Evolutionary conservation across 1,140 invertebrate genomes (phyloP).

Genomic region (Chrysoperla carnea): DNA sequence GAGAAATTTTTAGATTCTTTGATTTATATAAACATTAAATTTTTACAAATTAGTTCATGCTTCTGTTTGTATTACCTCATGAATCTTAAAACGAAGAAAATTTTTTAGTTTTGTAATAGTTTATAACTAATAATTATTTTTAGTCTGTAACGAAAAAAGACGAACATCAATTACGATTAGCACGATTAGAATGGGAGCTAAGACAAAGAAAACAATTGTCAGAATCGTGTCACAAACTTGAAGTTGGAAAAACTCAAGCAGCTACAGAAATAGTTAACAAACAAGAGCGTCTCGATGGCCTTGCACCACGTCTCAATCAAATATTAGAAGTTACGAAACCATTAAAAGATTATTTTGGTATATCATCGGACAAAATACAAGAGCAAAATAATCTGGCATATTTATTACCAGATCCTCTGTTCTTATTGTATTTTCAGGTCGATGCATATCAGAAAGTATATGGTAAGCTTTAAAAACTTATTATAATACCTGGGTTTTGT

Average conservation of each 20-base stretch:
- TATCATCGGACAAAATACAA: slow-evolving; percentile 59
- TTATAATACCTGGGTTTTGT: too few species aligned
- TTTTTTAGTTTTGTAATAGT: too few species aligned
- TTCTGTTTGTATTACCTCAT: slow-evolving; percentile 1
- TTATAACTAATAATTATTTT: slow-evolving; percentile 10
- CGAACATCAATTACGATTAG: slow-evolving; percentile 65
- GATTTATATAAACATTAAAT: slow-evolving; percentile 3
- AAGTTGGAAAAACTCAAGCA: slow-evolving; percentile 58
- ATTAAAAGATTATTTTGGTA: slow-evolving; percentile 70
- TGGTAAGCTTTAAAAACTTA: slow-evolving; percentile 25
- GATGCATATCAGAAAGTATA: slow-evolving; percentile 67
- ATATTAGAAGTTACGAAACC: slow-evolving; percentile 72
- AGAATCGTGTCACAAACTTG: slow-evolving; percentile 53
- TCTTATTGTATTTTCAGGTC: slow-evolving; percentile 73
- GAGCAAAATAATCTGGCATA: slow-evolving; percentile 56
- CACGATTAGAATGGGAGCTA: slow-evolving; percentile 81
- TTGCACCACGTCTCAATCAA: slow-evolving; percentile 58
- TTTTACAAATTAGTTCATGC: slow-evolving; percentile 11
- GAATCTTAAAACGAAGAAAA: background rate
- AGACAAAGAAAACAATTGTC: slow-evolving; percentile 74
- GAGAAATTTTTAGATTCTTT: slow-evolving; percentile 15
- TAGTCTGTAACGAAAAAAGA: slow-evolving; percentile 46
- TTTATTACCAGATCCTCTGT: slow-evolving; percentile 65
- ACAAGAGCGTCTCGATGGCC: slow-evolving; percentile 58
- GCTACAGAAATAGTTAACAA: slow-evolving; percentile 60